Conservation (phyloP, 2,797 vertebrate genomes). For the Xenopus petersii region DNA sequence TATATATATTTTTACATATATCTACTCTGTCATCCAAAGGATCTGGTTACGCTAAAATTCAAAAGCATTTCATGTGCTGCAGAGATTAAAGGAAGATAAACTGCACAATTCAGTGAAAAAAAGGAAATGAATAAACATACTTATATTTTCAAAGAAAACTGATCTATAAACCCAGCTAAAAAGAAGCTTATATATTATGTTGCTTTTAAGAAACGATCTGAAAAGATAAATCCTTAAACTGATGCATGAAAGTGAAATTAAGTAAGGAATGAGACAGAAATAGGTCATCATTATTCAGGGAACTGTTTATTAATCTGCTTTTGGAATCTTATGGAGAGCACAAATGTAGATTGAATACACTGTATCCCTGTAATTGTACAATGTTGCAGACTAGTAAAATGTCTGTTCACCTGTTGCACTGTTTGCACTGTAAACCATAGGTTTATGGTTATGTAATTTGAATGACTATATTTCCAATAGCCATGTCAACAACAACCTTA, state of each 20-base stretch:
- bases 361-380: too few relatives aligned
- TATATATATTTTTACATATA: too few relatives aligned
- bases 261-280: slow-evolving; percentile 33
- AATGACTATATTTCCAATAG: too few relatives aligned
- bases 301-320: not conserved
- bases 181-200: slow-evolving; percentile 21
- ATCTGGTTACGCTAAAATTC: too few relatives aligned
- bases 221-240: slow-evolving; percentile 26
- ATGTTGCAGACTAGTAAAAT: too few relatives aligned
- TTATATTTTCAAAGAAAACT: slow-evolving; percentile 16
- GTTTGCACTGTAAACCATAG: too few relatives aligned
- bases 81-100: slow-evolving; percentile 39
- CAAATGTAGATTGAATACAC: too few relatives aligned
- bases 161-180: slow-evolving; percentile 30
- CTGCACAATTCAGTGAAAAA: slow-evolving; percentile 39
- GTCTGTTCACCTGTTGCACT: too few relatives aligned
- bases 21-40: too few relatives aligned
- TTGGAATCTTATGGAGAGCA: too few relatives aligned
- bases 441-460: too few relatives aligned
- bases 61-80: slow-evolving; percentile 28
- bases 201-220: slow-evolving; percentile 46
- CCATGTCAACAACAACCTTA: too few relatives aligned
- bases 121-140: not conserved
- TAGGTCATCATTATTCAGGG: slow-evolving; percentile 20
- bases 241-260: slow-evolving; percentile 33